A percentile compares a stretch with the other conserved stretches of the same genome.
These are phyloP conservation scores for Drosophila borborema DNA, from an alignment of 2,888 invertebrate genomes.

Conservation along the genomic window DNA sequence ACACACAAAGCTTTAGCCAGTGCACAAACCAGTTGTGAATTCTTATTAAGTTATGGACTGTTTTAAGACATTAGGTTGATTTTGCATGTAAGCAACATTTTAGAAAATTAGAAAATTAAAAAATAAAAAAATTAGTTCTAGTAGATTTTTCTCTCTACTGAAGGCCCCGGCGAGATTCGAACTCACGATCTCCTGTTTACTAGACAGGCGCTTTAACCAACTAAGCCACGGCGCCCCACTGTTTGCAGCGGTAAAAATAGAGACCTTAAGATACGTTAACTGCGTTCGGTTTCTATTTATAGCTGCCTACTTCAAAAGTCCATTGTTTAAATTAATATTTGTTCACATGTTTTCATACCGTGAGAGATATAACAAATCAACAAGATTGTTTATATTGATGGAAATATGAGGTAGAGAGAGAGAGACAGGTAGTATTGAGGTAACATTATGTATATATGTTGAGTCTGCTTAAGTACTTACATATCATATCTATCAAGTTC, in stretches of 20 bases:
- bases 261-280: constrained; percentile 19
- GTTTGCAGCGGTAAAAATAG: neutral
- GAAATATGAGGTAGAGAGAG: neutral
- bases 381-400: constrained; percentile 15
- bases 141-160: neutral
- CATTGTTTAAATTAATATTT: constrained; percentile 63
- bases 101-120: neutral
- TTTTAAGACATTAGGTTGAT: constrained; percentile 27
- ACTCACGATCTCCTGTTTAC: constrained; percentile 85
- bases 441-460: neutral
- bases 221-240: constrained; percentile 84
- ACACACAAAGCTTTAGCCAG: constrained; percentile 34
- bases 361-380: constrained; percentile 7
- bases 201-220: constrained; percentile 85
- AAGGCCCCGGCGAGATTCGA: constrained; percentile 84
- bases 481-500: neutral
- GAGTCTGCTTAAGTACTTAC: neutral
- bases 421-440: neutral
- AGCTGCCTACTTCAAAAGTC: constrained; percentile 5
- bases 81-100: constrained; percentile 6
- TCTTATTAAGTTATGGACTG: constrained; percentile 19
- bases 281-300: constrained; percentile 9
- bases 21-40: constrained; percentile 41
- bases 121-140: neutral
- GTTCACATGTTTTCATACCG: constrained; percentile 32